phyloP scores from a whole-genome alignment of 53 echinoderm and acorn worm genomes.

The Zoroaster sp. region DNA sequence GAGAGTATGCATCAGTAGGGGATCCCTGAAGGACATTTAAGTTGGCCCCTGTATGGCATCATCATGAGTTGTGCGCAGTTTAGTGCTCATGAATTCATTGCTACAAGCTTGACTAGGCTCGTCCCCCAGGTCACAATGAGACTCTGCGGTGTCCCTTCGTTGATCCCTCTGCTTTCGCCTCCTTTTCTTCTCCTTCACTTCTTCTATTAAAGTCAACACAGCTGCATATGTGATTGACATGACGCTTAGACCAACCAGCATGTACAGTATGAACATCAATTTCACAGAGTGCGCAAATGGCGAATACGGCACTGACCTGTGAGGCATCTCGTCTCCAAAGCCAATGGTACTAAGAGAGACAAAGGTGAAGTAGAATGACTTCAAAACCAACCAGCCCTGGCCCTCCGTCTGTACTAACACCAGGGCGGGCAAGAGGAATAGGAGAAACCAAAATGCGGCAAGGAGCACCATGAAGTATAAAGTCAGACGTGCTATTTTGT shows the following conservation, averaged over 20 bases:
- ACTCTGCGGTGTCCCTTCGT: background rate
- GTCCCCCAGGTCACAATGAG: background rate
- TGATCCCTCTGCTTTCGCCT: background rate
- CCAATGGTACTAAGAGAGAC: conserved; percentile 56
- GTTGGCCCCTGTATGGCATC: no score
- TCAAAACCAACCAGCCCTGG: conserved; percentile 19
- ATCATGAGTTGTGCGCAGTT: no score
- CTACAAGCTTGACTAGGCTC: background rate
- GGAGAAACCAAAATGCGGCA: background rate
- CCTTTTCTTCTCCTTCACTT: background rate
- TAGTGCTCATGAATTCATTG: no score
- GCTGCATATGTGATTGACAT: background rate
- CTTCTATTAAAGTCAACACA: background rate
- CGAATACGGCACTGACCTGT: background rate
- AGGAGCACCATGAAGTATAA: background rate
- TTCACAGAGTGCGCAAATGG: background rate
- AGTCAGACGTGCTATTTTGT: background rate
- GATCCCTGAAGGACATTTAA: no score
- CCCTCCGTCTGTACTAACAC: conserved; percentile 11
- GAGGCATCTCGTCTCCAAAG: conserved; percentile 41
- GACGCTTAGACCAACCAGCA: background rate
- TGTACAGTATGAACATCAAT: background rate
- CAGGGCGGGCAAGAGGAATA: conserved; percentile 26
- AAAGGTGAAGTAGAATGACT: conserved; percentile 36
- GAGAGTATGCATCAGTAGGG: no score